phyloP scores from a whole-genome alignment of 2,113 vertebrate genomes.

The Salvelinus namaycush region DNA sequence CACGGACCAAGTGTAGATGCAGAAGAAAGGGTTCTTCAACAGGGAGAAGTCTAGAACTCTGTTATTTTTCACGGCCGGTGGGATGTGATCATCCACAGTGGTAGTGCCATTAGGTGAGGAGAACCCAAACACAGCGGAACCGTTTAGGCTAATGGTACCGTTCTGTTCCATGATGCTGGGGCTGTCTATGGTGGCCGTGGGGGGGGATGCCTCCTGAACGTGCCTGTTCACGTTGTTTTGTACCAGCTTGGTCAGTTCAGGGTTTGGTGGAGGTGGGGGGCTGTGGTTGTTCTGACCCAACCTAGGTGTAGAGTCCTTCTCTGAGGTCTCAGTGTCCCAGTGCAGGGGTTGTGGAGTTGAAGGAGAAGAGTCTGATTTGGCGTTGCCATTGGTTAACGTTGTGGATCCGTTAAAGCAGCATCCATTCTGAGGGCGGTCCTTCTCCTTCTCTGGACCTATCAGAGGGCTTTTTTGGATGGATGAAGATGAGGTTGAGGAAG shows the following conservation, averaged over 20 bases:
- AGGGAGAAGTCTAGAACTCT: conserved; percentile 82
- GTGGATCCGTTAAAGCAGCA: conserved; percentile 58
- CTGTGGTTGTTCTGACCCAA: conserved; percentile 29
- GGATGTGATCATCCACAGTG: conserved; percentile 23
- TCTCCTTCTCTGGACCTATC: conserved; percentile 56
- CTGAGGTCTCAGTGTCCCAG: conserved; percentile 44
- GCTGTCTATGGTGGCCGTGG: conserved; percentile 41
- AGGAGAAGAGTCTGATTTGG: conserved; percentile 58
- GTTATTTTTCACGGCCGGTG: conserved; percentile 14
- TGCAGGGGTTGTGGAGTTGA: conserved; percentile 39
- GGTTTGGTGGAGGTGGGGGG: conserved; percentile 31
- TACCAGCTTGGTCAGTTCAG: conserved; percentile 49
- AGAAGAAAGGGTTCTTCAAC: conserved; percentile 87
- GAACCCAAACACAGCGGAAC: conserved; percentile 49
- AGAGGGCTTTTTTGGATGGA: conserved; percentile 52
- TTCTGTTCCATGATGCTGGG: conserved; percentile 54
- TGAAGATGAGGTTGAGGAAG: conserved; percentile 44
- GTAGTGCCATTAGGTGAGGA: conserved; percentile 38
- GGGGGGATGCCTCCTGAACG: conserved; percentile 21
- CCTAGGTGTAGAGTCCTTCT: conserved; percentile 15
- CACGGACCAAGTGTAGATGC: conserved; percentile 89
- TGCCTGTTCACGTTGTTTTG: conserved; percentile 39
- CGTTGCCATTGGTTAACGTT: conserved; percentile 66
- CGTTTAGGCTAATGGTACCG: conserved; percentile 48
- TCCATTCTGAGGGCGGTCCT: conserved; percentile 58